Base-by-base conservation (phyloP, 2,888 invertebrate genomes). In the Athripsodes cinereus region DNA sequence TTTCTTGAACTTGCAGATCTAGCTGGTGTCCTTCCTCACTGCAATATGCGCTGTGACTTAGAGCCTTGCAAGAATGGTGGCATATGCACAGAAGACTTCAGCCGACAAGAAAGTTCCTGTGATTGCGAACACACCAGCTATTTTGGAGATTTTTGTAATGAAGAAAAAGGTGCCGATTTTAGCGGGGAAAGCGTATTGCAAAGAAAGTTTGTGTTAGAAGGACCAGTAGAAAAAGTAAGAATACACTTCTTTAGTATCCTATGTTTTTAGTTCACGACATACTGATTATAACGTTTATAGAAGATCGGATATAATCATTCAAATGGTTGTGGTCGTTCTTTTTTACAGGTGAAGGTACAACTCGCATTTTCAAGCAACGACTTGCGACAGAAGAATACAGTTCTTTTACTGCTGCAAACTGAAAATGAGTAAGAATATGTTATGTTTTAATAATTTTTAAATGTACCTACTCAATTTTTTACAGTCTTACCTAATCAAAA, bases 51-150 rank as follows among this genome's bases (percentile, higher is more conserved):
- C 70, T 95, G 94, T 68, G 93, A 94, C 67, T 83, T 86, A 0
- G 83, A 87, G 53, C 94, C 94, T 0, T 95, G 94, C 69, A 90
- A 91, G 67, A 91, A 94, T 68, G 87, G 88, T 48, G 94, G 94
- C 1, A 81, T 88, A 18, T 95, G 94, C 68, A 87, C 90, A 2
- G 94, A 95, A 72, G 90, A 93, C 70, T 96, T 96, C 71, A 85
- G 86, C 13, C 86, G 87, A 62, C 90, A 91, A 66, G 87, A 89
- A 64, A 90, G 91, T 65, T 87, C 87, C 10, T 96, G 96, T 68
- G 87, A 93, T 65, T 95, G 94, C 66, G 90, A 92, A 66, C 83
- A 89, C 61, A 94, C 94, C 0, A 94, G 93, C 58, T 95, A 93
- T 70, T 88, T 90, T 65, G 94, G 94, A 13, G 91, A 92, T 66